Evolutionary conservation across 2,888 invertebrate species (phyloP).

Genomic region (Andrena bicolor): DNA sequence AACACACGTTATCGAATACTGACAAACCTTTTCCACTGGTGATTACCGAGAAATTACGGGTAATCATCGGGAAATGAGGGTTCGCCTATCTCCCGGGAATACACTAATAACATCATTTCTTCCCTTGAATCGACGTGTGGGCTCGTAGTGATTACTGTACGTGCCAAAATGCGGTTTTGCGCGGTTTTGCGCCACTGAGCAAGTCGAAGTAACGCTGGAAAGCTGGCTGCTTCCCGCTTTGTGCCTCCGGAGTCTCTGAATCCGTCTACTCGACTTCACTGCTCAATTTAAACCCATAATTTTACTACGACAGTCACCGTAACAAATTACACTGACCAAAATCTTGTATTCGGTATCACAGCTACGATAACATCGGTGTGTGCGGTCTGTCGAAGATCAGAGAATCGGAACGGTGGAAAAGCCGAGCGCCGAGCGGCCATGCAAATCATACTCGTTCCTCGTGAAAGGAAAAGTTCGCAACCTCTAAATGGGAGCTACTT

Average conservation of each 20-base stretch:
- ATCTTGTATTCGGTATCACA: background rate
- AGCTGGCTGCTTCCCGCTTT: conserved; percentile 2
- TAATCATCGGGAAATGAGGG: conserved; percentile 78
- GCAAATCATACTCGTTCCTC: conserved; percentile 36
- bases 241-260: background rate
- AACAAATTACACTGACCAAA: background rate
- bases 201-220: conserved; percentile 28
- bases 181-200: conserved; percentile 60
- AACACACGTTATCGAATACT: conserved; percentile 63
- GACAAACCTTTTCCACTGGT: conserved; percentile 69
- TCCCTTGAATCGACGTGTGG: conserved; percentile 65
- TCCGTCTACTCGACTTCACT: background rate
- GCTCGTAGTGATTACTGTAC: conserved; percentile 76
- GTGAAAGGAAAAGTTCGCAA: conserved; percentile 48
- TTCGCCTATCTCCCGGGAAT: conserved; percentile 77
- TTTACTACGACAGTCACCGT: background rate
- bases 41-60: conserved; percentile 80
- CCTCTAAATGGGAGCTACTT: conserved; percentile 50
- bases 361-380: background rate
- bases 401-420: conserved; percentile 15
- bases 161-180: conserved; percentile 78
- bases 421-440: conserved; percentile 20
- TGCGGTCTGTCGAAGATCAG: background rate
- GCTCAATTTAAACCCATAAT: background rate
- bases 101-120: conserved; percentile 80